phyloP scores from a whole-genome alignment of 2,113 vertebrate genomes.

The Halcyon malimbica region DNA sequence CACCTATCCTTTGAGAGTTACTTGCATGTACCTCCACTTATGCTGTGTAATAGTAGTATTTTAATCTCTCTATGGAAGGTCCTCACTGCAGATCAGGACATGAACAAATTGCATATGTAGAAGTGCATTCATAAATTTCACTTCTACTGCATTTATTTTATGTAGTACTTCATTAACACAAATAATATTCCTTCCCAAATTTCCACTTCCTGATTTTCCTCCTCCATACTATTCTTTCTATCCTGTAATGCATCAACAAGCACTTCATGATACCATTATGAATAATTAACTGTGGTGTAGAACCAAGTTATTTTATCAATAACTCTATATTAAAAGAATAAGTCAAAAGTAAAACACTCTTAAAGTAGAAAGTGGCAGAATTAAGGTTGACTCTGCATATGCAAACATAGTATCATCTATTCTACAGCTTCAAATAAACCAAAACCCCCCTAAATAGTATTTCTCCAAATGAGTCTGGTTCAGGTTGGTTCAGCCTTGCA shows the following conservation, averaged over 20 bases:
- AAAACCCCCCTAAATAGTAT: neutral
- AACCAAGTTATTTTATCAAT: neutral
- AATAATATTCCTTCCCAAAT: neutral
- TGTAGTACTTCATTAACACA: constrained; percentile 1
- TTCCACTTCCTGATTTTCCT: neutral
- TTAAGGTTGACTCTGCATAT: neutral
- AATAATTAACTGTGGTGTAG: neutral
- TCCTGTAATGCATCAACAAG: constrained; percentile 1
- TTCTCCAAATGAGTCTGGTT: neutral
- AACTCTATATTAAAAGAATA: neutral
- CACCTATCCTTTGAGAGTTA: neutral
- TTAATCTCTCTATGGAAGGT: neutral
- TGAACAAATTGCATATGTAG: neutral
- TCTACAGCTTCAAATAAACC: neutral
- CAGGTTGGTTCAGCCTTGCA: neutral
- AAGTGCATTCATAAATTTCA: constrained; percentile 16
- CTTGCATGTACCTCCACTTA: neutral
- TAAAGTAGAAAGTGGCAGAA: neutral
- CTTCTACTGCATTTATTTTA: constrained; percentile 5
- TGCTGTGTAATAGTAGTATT: neutral
- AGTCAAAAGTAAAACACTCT: neutral
- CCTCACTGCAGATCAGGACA: neutral
- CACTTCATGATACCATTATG: neutral
- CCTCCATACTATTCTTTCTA: neutral
- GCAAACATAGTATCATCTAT: neutral